These are phyloP conservation scores for Toxotes chatareus DNA, from an alignment of 2,113 vertebrate species.

Conservation along the genomic window DNA sequence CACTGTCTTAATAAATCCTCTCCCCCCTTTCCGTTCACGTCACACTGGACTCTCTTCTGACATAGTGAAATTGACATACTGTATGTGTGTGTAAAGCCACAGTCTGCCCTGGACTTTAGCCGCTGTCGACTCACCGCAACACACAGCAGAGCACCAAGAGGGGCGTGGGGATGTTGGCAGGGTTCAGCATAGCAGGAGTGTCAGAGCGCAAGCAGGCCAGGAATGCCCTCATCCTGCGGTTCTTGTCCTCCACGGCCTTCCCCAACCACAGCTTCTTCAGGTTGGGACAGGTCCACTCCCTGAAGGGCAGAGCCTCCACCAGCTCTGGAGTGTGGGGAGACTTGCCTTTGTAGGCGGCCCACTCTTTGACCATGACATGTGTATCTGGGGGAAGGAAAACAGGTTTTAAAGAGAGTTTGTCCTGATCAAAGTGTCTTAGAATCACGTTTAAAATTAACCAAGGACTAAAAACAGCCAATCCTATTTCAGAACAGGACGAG, in stretches of 20 bases:
- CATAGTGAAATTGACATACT: background rate
- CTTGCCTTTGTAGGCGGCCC: slow-evolving; percentile 97
- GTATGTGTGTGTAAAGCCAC: background rate
- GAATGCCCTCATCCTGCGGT: slow-evolving; percentile 95
- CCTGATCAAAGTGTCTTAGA: background rate
- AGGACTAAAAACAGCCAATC: background rate
- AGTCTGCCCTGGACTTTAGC: background rate
- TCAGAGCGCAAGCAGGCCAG: slow-evolving; percentile 97
- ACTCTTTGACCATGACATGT: slow-evolving; percentile 94
- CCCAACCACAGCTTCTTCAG: slow-evolving; percentile 96
- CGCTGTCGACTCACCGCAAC: slow-evolving; percentile 88
- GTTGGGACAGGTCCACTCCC: slow-evolving; percentile 97
- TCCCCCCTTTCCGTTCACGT: background rate
- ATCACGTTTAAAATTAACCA: background rate
- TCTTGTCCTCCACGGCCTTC: slow-evolving; percentile 96
- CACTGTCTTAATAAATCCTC: slow-evolving; percentile 9
- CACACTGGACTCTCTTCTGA: background rate
- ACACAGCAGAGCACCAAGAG: slow-evolving; percentile 97
- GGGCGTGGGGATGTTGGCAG: slow-evolving; percentile 92
- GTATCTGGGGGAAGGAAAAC: slow-evolving; percentile 80
- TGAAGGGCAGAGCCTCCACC: slow-evolving; percentile 94
- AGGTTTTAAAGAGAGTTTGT: background rate
- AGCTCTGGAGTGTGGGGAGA: slow-evolving; percentile 95
- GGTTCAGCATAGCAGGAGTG: slow-evolving; percentile 96
- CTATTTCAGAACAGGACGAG: background rate